Evolutionary conservation across 37 sponge, comb jelly and placozoan species (phyloP).

Genomic region (Ianthella basta): DNA sequence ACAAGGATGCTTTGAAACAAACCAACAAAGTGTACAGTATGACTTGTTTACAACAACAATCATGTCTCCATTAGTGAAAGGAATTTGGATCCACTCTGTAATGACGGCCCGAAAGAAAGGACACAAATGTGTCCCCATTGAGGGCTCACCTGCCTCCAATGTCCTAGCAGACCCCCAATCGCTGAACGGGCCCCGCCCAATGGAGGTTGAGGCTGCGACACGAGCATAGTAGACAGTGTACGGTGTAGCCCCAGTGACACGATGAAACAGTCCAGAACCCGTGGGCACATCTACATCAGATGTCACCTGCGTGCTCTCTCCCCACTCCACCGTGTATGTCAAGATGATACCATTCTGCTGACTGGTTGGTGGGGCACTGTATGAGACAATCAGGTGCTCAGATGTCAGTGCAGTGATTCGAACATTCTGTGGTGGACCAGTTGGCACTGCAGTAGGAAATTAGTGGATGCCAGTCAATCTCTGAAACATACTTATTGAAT

Average conservation of each 20-base stretch:
- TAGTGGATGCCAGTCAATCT: no score
- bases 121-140: no score
- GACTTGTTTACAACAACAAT: no score
- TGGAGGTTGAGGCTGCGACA: slow-evolving; percentile 6
- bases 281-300: not conserved
- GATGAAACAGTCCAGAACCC: not conserved
- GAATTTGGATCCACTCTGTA: no score
- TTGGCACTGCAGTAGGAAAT: slow-evolving; percentile 3
- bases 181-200: slow-evolving; percentile 12
- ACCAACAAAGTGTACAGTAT: no score
- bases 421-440: not conserved
- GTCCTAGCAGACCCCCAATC: not conserved
- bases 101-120: no score
- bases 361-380: not conserved
- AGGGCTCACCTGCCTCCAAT: slow-evolving; percentile 4
- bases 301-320: not conserved
- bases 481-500: no score
- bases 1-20: no score
- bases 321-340: not conserved
- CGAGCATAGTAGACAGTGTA: slow-evolving; percentile 10
- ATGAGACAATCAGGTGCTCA: not conserved
- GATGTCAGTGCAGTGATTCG: not conserved
- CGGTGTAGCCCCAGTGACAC: not conserved
- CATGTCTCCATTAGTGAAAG: no score
- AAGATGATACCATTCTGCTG: not conserved